Evolutionary conservation across 2,888 invertebrate genomes (phyloP).

Genomic region (Brassicogethes aeneus): DNA sequence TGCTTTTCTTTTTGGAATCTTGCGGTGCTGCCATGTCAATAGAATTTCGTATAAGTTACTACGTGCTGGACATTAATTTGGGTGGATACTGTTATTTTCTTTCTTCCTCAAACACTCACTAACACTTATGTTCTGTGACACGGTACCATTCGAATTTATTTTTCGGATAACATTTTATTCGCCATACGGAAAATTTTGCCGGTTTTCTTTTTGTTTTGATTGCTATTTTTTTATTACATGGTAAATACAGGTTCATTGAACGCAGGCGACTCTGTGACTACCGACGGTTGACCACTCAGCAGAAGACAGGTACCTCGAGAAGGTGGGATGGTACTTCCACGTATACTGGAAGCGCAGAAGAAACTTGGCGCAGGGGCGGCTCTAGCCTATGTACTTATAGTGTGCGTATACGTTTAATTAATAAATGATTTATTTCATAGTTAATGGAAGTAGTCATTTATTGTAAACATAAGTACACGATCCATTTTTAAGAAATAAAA

Average conservation of each 20-base stretch:
- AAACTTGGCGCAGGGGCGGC: too few relatives aligned
- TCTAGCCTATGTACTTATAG: too few relatives aligned
- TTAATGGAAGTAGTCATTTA: too few relatives aligned
- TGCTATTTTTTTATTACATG: background rate
- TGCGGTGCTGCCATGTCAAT: background rate
- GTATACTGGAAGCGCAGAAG: too few relatives aligned
- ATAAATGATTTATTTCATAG: too few relatives aligned
- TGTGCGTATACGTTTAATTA: too few relatives aligned
- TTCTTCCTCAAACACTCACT: background rate
- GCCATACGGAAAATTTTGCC: background rate
- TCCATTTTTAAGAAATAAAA: too few relatives aligned
- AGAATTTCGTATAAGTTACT: too few relatives aligned
- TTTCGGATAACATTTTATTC: background rate
- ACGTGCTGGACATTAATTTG: background rate
- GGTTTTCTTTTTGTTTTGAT: too few relatives aligned
- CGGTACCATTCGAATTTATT: background rate
- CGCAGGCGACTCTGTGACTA: constrained; percentile 12
- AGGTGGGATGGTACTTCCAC: constrained; percentile 17
- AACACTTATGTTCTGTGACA: background rate
- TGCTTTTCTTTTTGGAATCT: constrained; percentile 42
- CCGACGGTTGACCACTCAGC: constrained; percentile 10
- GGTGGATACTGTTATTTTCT: background rate
- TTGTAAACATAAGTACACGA: too few relatives aligned
- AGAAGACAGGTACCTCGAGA: constrained; percentile 11
- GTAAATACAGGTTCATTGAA: constrained; percentile 19